phyloP scores from a whole-genome alignment of 2,113 vertebrate genomes.

The Spilogale gracilis region DNA sequence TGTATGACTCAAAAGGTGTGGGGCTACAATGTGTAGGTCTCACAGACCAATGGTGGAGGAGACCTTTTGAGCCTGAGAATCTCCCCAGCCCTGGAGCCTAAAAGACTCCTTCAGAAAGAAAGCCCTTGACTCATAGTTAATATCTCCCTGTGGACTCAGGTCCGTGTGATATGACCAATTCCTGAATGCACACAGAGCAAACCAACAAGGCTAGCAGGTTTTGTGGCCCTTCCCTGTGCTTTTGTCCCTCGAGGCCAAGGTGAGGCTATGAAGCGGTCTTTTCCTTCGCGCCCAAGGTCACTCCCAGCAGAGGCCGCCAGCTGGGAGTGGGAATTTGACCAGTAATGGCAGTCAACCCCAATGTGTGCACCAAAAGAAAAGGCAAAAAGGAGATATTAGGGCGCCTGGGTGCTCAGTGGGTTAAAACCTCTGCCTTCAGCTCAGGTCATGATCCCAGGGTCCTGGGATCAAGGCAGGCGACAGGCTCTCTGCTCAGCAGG shows the following conservation, averaged over 20 bases:
- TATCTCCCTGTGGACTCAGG: slow-evolving; percentile 9
- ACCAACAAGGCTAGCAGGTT: slow-evolving; percentile 63
- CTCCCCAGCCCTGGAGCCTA: neutral
- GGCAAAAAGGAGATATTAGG: neutral
- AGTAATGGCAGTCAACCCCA: neutral
- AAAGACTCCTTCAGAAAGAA: slow-evolving; percentile 28
- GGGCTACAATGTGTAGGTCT: neutral
- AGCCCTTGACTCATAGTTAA: slow-evolving; percentile 47
- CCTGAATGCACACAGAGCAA: slow-evolving; percentile 43
- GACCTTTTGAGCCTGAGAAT: neutral
- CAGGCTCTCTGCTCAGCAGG: too few relatives aligned
- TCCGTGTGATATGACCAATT: neutral
- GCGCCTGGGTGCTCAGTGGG: too few relatives aligned
- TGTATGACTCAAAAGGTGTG: neutral
- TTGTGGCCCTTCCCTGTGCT: slow-evolving; percentile 59
- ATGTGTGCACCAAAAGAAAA: neutral
- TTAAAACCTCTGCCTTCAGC: too few relatives aligned
- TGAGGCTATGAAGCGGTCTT: neutral
- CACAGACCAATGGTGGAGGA: neutral
- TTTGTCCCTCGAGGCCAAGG: slow-evolving; percentile 35
- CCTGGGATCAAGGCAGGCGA: too few relatives aligned
- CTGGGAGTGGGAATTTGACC: neutral
- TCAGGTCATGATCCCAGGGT: too few relatives aligned
- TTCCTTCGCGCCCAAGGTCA: slow-evolving; percentile 16
- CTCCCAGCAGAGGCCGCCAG: neutral